phyloP scores from a whole-genome alignment of 2,797 vertebrate genomes.

The Phoeniculus purpureus region DNA sequence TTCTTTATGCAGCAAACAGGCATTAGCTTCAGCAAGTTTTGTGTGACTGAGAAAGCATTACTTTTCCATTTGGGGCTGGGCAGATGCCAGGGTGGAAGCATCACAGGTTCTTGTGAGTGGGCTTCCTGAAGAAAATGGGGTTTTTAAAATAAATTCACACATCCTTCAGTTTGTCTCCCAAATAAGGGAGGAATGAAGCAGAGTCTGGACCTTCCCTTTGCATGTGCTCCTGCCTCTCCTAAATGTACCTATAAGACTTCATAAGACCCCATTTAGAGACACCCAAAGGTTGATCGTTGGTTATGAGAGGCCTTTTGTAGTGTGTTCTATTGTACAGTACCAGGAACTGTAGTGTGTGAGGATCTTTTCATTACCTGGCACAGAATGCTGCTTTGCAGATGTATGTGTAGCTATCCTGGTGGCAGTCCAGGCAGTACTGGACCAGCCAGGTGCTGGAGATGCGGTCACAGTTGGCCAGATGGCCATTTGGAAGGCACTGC shows the following conservation, averaged over 20 bases:
- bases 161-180: not conserved
- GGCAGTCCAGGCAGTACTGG: rapidly evolving
- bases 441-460: not conserved
- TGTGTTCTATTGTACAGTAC: not conserved
- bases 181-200: not conserved
- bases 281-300: not conserved
- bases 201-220: not conserved
- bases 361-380: not conserved
- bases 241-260: not conserved
- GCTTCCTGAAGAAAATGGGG: not conserved
- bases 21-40: constrained; percentile 53
- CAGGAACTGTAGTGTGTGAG: not conserved
- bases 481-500: not conserved
- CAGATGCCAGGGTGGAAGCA: constrained; percentile 29
- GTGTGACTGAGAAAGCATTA: constrained; percentile 29
- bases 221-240: not conserved
- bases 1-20: constrained; percentile 52
- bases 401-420: not conserved
- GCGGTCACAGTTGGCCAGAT: not conserved
- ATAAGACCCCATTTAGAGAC: not conserved
- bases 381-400: not conserved
- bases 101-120: not conserved
- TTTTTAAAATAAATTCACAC: not conserved
- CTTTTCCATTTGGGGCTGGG: not conserved
- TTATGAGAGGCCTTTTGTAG: not conserved